Evolutionary conservation across 1,140 invertebrate genomes (phyloP).

Genomic region (Drosophila erecta): DNA sequence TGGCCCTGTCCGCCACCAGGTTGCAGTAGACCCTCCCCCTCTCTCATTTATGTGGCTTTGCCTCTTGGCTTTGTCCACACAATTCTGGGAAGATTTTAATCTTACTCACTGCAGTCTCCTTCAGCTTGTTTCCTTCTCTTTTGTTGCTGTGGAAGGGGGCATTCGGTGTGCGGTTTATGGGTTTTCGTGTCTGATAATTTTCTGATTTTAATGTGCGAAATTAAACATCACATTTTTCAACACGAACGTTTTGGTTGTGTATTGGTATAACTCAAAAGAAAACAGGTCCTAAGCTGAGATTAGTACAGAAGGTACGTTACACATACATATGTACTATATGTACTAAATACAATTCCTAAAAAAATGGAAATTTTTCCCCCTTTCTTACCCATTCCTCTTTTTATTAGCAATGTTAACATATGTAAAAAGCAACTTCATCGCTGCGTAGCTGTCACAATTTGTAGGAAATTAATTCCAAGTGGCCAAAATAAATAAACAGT

Average conservation of each 20-base stretch:
- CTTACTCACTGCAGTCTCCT: constrained; percentile 63
- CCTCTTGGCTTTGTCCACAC: constrained; percentile 67
- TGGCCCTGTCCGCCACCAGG: constrained; percentile 33
- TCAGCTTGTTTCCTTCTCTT: constrained; percentile 12
- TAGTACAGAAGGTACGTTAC: background rate
- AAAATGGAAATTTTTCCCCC: background rate
- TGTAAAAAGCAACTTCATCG: constrained; percentile 66
- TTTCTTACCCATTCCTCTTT: background rate
- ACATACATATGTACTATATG: no score
- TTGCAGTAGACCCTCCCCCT: constrained; percentile 14
- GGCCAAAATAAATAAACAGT: constrained; percentile 78
- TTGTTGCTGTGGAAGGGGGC: constrained; percentile 30
- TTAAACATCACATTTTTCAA: constrained; percentile 85
- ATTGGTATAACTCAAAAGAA: constrained; percentile 47
- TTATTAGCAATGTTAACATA: constrained; percentile 67
- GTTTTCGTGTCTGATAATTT: constrained; percentile 84
- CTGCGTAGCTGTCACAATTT: constrained; percentile 49
- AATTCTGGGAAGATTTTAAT: constrained; percentile 84
- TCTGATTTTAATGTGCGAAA: constrained; percentile 84
- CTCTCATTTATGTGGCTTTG: constrained; percentile 73
- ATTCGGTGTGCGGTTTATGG: constrained; percentile 81
- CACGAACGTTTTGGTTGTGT: constrained; percentile 67
- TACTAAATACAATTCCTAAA: no score
- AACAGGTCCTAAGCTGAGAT: constrained; percentile 11
- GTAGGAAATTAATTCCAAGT: constrained; percentile 72